Conservation (phyloP, 2,797 vertebrate genomes). For the Luscinia luscinia region DNA sequence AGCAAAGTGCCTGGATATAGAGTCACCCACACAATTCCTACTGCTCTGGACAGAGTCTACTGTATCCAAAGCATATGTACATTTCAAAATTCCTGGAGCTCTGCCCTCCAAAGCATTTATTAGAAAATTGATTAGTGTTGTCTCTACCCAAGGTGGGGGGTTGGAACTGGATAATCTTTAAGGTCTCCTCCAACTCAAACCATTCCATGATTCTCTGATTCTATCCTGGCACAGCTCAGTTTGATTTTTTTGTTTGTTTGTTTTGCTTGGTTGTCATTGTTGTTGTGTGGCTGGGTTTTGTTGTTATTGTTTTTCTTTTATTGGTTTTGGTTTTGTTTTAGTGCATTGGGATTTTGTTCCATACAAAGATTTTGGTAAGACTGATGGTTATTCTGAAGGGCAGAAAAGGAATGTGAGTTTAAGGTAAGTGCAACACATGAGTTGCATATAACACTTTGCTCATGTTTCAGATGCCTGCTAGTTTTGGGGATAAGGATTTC, state of each 20-base stretch:
- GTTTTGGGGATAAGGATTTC: not conserved
- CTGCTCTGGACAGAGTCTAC: not conserved
- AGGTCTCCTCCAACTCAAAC: not conserved
- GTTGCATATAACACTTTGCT: not conserved
- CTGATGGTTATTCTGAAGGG: not conserved
- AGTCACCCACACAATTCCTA: not conserved
- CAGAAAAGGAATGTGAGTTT: not conserved
- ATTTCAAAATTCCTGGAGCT: not conserved
- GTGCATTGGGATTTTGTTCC: not conserved
- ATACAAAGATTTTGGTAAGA: not conserved
- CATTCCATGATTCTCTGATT: not conserved
- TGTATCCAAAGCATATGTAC: not conserved
- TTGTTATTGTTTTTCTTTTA: not conserved
- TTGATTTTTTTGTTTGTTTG: not conserved
- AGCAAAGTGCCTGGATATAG: not conserved
- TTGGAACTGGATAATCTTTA: not conserved
- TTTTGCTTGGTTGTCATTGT: not conserved
- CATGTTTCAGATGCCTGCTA: not conserved
- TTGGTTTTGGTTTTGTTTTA: not conserved
- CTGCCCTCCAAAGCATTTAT: not conserved
- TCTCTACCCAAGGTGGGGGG: rapidly evolving
- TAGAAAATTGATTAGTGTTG: not conserved
- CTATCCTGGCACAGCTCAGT: not conserved
- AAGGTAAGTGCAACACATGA: not conserved
- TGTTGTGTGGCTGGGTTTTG: not conserved